Conservation (phyloP, 2,888 invertebrate genomes). For the Seira sanloemensis region DNA sequence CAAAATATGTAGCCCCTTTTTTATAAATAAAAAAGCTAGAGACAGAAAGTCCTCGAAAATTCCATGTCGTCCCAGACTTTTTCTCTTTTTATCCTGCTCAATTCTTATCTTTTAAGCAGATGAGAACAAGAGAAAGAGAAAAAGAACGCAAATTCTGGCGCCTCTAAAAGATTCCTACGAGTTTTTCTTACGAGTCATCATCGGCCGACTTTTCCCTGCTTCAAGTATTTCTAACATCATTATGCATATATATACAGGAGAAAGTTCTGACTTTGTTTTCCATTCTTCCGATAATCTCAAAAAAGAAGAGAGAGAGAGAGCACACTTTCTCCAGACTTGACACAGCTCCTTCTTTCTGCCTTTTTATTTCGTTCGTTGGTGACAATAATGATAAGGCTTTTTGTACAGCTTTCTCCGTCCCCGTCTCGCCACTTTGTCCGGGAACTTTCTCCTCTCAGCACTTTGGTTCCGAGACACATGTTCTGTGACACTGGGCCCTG, state of each 20-base stretch:
- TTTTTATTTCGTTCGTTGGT: background rate
- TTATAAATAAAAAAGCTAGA: too few relatives aligned
- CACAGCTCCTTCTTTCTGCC: background rate
- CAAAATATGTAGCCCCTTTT: too few relatives aligned
- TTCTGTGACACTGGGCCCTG: slow-evolving; percentile 18
- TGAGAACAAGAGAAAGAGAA: background rate
- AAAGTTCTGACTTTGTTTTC: background rate
- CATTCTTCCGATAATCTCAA: background rate
- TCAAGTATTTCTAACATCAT: background rate
- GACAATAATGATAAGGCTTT: slow-evolving; percentile 12
- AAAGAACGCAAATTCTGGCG: background rate
- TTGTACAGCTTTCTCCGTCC: slow-evolving; percentile 11
- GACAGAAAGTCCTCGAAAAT: too few relatives aligned
- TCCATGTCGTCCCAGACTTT: too few relatives aligned
- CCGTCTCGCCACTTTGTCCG: too few relatives aligned
- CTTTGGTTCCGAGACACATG: slow-evolving; percentile 27
- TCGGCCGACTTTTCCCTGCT: background rate
- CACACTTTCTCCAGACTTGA: background rate
- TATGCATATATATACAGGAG: background rate
- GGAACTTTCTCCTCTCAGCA: slow-evolving; percentile 5
- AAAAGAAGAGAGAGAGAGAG: too few relatives aligned
- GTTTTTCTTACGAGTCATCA: background rate
- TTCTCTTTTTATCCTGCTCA: too few relatives aligned
- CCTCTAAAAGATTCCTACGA: background rate
- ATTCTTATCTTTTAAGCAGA: background rate